phyloP scores from a whole-genome alignment of 2,113 vertebrate species.

The Caretta caretta region DNA sequence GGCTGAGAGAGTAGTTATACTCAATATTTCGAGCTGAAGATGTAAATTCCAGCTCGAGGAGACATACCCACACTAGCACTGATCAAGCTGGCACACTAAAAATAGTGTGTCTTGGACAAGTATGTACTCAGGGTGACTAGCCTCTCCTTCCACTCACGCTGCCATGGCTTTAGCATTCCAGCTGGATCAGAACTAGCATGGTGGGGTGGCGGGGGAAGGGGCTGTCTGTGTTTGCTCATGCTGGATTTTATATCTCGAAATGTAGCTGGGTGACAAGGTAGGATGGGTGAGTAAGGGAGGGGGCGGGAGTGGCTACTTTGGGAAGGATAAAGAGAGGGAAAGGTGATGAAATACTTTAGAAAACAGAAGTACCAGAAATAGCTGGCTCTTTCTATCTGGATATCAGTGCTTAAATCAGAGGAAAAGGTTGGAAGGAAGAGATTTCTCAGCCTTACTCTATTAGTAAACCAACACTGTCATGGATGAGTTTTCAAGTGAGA shows the following conservation, averaged over 20 bases:
- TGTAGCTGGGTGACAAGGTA: background rate
- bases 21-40: background rate
- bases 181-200: background rate
- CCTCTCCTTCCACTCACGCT: background rate
- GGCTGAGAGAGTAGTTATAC: background rate
- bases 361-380: background rate
- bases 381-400: background rate
- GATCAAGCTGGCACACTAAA: background rate
- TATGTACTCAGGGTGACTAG: background rate
- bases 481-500: background rate
- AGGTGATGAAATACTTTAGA: rapidly evolving
- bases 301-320: background rate
- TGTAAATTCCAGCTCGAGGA: background rate
- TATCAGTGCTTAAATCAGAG: background rate
- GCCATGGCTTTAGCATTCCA: background rate
- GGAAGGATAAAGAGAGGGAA: background rate
- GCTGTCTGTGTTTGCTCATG: background rate
- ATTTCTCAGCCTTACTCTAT: background rate
- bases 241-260: background rate
- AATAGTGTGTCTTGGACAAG: background rate
- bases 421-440: background rate
- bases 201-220: rapidly evolving
- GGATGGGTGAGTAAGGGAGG: background rate
- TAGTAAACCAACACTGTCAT: background rate
- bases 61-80: background rate